Base-by-base conservation (phyloP, 2,888 invertebrate genomes). In the Chelonus formosanus region DNA sequence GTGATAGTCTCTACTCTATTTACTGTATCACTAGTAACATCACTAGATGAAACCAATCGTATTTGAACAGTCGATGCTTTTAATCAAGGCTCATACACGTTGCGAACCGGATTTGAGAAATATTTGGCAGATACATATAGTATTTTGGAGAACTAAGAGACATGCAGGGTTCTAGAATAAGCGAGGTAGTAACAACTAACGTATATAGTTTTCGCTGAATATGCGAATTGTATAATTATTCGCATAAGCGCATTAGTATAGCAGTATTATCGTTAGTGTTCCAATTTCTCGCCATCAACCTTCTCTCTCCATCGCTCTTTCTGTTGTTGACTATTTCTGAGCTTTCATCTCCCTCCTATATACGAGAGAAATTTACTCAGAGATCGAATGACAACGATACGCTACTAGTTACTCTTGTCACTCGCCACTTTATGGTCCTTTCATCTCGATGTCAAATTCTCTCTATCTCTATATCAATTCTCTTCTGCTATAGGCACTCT, bases 351-450 rank as follows among this genome's bases (percentile, higher is more conserved):
- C 63, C n/a, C 48, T 58, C 61, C 67, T 64, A 65, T 69, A 65
- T 70, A 63, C 55, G 60, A 63, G 68, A 67, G 69, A 69, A 40
- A 40, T 40, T 40, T 40, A 40, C 40, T 40, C 40, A 67, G 69
- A 67, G 65, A 69, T 59, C 48, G 48, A 36, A 59, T 68, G 69
- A 71, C 68, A 68, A 68, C 68, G 68, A 60, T 64, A 55, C 65
- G 66, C 67, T 68, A 69, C 69, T 69, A 63, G 65, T 68, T 66
- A 63, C 67, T 69, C 68, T 43, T 63, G 66, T 69, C 67, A 66
- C 63, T 68, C 56, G 64, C 68, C 69, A 34, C 52, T 58, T 58
- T 35, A 47, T 35, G 48, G 35, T 32, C 58, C 58, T 58, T 47
- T 60, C 61, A 40, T 40, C 40, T 40, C 40, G 4, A 40, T 40